Evolutionary conservation across 35 echinoderm and acorn worm species (phyloP).

Genomic region (Patiria miniata): DNA sequence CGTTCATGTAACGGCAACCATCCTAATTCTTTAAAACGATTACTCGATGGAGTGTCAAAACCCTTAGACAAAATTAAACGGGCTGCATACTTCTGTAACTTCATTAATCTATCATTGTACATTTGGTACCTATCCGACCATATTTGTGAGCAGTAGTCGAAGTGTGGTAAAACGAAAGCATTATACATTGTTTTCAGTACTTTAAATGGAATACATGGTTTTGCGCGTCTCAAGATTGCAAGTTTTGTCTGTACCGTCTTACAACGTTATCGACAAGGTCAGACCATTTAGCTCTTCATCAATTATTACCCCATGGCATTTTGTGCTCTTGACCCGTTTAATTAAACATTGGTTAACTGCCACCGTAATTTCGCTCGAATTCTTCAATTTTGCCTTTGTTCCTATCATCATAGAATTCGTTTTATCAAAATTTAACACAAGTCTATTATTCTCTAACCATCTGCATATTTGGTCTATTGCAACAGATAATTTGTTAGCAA

Average conservation of each 20-base stretch:
- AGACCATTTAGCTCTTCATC: not conserved
- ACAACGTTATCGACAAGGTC: not conserved
- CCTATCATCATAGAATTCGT: not conserved
- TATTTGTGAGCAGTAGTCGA: constrained; percentile 9
- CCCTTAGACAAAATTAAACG: not conserved
- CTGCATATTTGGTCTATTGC: not conserved
- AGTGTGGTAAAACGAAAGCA: not conserved
- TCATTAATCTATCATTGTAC: not conserved
- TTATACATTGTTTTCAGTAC: not conserved
- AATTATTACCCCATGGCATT: not conserved
- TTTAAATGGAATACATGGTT: not conserved
- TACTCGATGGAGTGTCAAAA: not conserved
- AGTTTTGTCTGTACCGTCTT: not conserved
- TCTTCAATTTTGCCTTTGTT: not conserved
- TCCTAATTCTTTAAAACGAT: no score
- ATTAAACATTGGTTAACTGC: not conserved
- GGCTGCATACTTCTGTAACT: not conserved
- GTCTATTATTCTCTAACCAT: not conserved
- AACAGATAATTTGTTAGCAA: not conserved
- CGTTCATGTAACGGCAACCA: no score
- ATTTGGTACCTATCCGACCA: not conserved
- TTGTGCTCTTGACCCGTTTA: not conserved
- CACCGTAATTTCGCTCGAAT: not conserved
- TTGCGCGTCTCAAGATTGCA: not conserved
- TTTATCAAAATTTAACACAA: constrained; percentile 8